Conservation (phyloP, 1,140 invertebrate species). For the Drosophila elegans region DNA sequence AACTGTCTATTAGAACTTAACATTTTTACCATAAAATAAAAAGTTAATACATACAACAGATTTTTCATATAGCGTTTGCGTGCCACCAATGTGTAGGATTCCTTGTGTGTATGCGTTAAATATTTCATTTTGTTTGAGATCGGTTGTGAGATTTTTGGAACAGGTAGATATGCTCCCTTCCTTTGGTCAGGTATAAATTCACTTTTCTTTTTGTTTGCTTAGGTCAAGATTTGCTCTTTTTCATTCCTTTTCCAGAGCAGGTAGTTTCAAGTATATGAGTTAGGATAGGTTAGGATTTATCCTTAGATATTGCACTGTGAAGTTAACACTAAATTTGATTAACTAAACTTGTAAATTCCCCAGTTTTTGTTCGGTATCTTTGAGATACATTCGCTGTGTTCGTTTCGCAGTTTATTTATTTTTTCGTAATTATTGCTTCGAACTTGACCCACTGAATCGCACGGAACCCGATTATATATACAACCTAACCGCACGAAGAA, state of each 20-base stretch:
- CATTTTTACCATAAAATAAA: neutral
- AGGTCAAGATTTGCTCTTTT: slow-evolving; percentile 47
- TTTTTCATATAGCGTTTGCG: slow-evolving; percentile 86
- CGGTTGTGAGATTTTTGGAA: slow-evolving; percentile 27
- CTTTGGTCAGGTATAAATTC: slow-evolving; percentile 43
- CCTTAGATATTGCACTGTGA: slow-evolving; percentile 57
- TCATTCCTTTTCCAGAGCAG: slow-evolving; percentile 24
- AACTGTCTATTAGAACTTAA: no score
- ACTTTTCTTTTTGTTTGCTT: slow-evolving; percentile 54
- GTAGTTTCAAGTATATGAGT: slow-evolving; percentile 47
- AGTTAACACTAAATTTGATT: slow-evolving; percentile 43
- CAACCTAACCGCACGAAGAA: slow-evolving; percentile 65
- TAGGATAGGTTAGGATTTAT: slow-evolving; percentile 44
- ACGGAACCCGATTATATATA: slow-evolving; percentile 49
- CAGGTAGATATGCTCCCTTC: slow-evolving; percentile 50
- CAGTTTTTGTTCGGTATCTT: slow-evolving; percentile 20
- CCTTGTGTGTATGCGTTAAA: slow-evolving; percentile 85
- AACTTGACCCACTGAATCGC: slow-evolving; percentile 36
- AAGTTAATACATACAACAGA: slow-evolving; percentile 82
- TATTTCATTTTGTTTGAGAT: slow-evolving; percentile 85
- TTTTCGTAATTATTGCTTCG: slow-evolving; percentile 45
- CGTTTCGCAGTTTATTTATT: slow-evolving; percentile 18
- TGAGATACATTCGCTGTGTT: slow-evolving; percentile 30
- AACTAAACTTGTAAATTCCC: slow-evolving; percentile 22
- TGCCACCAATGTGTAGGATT: slow-evolving; percentile 86